Evolutionary conservation across 1,140 invertebrate genomes (phyloP).

Genomic region (Oreohelix idahoensis): DNA sequence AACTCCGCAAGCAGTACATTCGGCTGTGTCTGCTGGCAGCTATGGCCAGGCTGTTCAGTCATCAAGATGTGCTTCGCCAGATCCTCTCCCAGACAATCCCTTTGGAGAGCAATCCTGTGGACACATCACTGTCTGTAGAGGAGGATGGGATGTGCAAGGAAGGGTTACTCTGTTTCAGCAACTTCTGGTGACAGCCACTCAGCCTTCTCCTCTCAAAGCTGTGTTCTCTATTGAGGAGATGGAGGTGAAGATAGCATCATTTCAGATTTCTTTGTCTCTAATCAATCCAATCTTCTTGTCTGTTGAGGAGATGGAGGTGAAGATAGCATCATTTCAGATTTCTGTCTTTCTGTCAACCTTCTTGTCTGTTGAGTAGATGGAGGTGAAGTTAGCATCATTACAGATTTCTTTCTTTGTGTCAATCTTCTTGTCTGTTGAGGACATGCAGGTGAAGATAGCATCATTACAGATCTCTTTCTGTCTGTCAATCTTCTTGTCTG

Average conservation of each 20-base stretch:
- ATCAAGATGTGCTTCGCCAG: slow-evolving; percentile 81
- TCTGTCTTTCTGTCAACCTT: too few relatives aligned
- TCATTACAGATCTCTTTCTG: too few relatives aligned
- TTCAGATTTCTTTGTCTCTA: too few relatives aligned
- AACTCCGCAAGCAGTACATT: slow-evolving; percentile 81
- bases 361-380: too few relatives aligned
- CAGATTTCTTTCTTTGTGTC: too few relatives aligned
- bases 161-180: slow-evolving; percentile 79
- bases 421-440: too few relatives aligned
- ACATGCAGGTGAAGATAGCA: too few relatives aligned
- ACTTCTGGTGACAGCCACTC: slow-evolving; percentile 84
- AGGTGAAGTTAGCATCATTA: too few relatives aligned
- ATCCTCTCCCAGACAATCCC: slow-evolving; percentile 77
- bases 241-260: slow-evolving; percentile 74
- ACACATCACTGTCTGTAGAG: slow-evolving; percentile 24
- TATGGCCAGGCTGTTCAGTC: slow-evolving; percentile 79
- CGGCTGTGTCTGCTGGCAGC: slow-evolving; percentile 82
- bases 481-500: too few relatives aligned
- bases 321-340: too few relatives aligned
- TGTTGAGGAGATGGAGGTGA: too few relatives aligned
- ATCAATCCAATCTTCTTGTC: too few relatives aligned
- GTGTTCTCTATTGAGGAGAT: slow-evolving; percentile 86
- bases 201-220: slow-evolving; percentile 90
- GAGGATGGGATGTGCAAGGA: slow-evolving; percentile 39
- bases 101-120: slow-evolving; percentile 14